These are phyloP conservation scores for Frieseomelitta varia DNA, from an alignment of 1,140 invertebrate genomes.

Conservation along the genomic window DNA sequence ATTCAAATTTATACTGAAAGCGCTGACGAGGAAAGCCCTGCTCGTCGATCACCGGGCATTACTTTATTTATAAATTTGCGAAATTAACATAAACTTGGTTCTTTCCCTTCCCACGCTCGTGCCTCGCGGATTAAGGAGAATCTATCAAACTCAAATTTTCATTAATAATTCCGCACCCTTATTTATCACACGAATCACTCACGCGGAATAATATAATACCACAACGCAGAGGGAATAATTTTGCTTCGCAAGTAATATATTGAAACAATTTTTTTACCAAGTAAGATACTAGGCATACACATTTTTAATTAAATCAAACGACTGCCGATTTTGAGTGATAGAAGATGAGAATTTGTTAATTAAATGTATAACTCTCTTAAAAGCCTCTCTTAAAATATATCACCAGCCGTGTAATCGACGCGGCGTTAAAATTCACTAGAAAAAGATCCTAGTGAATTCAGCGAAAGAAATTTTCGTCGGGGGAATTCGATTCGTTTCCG, in stretches of 20 bases:
- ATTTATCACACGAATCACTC: background rate
- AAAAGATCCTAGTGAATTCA: too few species aligned
- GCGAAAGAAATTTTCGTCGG: background rate
- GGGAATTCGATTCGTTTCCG: background rate
- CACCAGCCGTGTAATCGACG: background rate
- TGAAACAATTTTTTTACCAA: background rate
- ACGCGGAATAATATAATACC: background rate
- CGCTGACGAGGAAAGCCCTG: conserved; percentile 7
- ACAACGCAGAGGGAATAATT: background rate
- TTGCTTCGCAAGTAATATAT: background rate
- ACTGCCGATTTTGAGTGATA: too few species aligned
- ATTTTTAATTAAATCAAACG: too few species aligned
- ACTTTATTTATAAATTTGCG: conserved; percentile 33
- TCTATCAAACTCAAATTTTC: background rate
- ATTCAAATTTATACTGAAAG: conserved; percentile 45
- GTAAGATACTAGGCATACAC: background rate
- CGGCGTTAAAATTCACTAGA: background rate
- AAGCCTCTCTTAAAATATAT: too few species aligned
- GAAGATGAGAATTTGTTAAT: too few species aligned
- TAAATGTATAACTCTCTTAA: too few species aligned
- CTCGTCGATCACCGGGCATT: conserved; percentile 32
- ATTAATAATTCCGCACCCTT: conserved; percentile 2
- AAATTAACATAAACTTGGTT: background rate
- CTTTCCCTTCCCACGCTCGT: background rate
- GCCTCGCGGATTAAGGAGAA: background rate